These are phyloP conservation scores for Tortrix viridana DNA, from an alignment of 2,888 invertebrate genomes.

Conservation along the genomic window DNA sequence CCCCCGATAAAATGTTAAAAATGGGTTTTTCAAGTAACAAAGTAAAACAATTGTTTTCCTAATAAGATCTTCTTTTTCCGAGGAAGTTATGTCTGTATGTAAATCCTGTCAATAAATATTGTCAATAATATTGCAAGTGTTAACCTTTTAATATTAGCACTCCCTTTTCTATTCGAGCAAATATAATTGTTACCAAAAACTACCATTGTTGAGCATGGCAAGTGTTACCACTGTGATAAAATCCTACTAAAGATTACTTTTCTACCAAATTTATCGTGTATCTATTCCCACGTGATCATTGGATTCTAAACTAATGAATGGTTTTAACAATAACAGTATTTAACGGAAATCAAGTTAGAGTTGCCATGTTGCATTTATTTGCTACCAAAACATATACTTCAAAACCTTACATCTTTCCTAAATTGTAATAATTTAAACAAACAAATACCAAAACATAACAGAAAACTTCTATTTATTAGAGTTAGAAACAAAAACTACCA, in stretches of 20 bases:
- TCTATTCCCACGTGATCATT: constrained; percentile 41
- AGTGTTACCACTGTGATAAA: constrained; percentile 48
- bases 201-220: constrained; percentile 49
- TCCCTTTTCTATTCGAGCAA: constrained; percentile 51
- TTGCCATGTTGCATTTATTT: constrained; percentile 37
- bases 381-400: constrained; percentile 34
- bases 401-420: neutral
- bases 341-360: constrained; percentile 35
- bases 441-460: constrained; percentile 8
- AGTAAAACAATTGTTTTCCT: too few species aligned
- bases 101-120: constrained; percentile 9
- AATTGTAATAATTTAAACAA: constrained; percentile 1
- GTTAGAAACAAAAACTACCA: constrained; percentile 37
- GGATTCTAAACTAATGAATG: constrained; percentile 33
- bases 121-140: constrained; percentile 19
- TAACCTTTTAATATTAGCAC: constrained; percentile 40
- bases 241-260: constrained; percentile 50
- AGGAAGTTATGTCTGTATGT: neutral
- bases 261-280: constrained; percentile 51
- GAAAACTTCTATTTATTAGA: neutral
- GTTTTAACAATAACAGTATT: constrained; percentile 11
- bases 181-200: constrained; percentile 48
- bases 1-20: too few species aligned
- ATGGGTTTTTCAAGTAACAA: too few species aligned
- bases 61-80: too few species aligned